Evolutionary conservation across 1,140 invertebrate species (phyloP).

Genomic region (Drosophila oshimai): DNA sequence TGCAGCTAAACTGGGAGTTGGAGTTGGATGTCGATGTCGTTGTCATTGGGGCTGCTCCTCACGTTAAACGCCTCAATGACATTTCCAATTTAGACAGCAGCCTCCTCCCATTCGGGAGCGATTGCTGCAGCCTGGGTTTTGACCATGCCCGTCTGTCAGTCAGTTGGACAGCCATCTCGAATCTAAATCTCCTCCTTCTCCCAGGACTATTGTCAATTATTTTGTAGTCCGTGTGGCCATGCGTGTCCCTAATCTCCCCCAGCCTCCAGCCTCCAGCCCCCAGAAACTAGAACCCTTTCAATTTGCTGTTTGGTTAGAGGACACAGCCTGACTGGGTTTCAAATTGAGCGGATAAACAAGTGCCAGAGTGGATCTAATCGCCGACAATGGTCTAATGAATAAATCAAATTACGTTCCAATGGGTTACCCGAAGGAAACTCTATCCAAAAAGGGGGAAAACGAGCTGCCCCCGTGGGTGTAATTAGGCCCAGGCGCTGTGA

Average conservation of each 20-base stretch:
- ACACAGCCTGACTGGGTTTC: slow-evolving; percentile 35
- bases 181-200: background rate
- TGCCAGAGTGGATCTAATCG: slow-evolving; percentile 31
- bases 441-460: background rate
- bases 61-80: slow-evolving; percentile 80
- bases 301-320: slow-evolving; percentile 70
- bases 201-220: slow-evolving; percentile 66
- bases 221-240: slow-evolving; percentile 51
- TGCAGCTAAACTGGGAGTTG: slow-evolving; percentile 4
- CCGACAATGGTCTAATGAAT: slow-evolving; percentile 44
- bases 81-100: slow-evolving; percentile 75
- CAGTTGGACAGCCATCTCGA: slow-evolving; percentile 32
- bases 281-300: slow-evolving; percentile 54
- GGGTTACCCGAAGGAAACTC: slow-evolving; percentile 5
- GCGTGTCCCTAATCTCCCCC: slow-evolving; percentile 39
- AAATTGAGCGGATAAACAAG: slow-evolving; percentile 69
- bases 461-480: slow-evolving; percentile 45
- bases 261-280: slow-evolving; percentile 18
- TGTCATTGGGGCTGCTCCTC: slow-evolving; percentile 53
- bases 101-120: slow-evolving; percentile 19
- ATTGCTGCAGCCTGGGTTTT: slow-evolving; percentile 45
- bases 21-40: slow-evolving; percentile 46
- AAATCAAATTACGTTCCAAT: slow-evolving; percentile 43
- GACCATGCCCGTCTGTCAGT: slow-evolving; percentile 70
- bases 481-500: slow-evolving; percentile 57